Percentiles rank a stretch among this genome's conserved stretches.
Conservation (phyloP, 2,888 invertebrate genomes). For the Sympetrum striolatum region DNA sequence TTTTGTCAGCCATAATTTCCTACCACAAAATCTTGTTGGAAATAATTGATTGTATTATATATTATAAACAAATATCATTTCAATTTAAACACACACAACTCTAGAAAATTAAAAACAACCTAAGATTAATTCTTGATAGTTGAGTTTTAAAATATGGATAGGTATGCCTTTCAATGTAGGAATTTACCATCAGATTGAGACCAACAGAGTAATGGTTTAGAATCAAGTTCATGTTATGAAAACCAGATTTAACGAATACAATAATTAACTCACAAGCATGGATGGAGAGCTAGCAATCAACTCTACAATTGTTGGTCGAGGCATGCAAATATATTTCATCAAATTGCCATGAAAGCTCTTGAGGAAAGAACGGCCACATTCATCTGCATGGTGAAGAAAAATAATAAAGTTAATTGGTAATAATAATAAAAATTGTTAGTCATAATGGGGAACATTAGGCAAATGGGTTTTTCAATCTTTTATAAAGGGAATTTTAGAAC, state of each 20-base stretch:
- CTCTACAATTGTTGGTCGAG: slow-evolving; percentile 1
- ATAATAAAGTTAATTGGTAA: neutral
- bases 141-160: neutral
- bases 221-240: neutral
- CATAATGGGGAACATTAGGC: neutral
- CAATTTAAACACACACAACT: neutral
- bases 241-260: too few relatives aligned
- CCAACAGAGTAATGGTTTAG: neutral
- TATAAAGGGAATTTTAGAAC: too few relatives aligned
- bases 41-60: too few relatives aligned
- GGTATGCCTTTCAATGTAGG: neutral
- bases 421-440: neutral
- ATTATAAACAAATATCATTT: neutral
- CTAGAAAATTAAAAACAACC: too few relatives aligned
- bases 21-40: too few relatives aligned
- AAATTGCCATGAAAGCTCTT: neutral
- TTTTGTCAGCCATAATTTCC: too few relatives aligned
- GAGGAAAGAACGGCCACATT: neutral
- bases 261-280: neutral
- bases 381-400: neutral
- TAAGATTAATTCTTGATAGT: too few relatives aligned
- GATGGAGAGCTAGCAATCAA: neutral
- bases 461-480: too few relatives aligned
- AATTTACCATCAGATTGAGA: too few relatives aligned
- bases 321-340: slow-evolving; percentile 19